Evolutionary conservation across 1,140 invertebrate genomes (phyloP).

Genomic region (Pseudachorutes palmiensis): DNA sequence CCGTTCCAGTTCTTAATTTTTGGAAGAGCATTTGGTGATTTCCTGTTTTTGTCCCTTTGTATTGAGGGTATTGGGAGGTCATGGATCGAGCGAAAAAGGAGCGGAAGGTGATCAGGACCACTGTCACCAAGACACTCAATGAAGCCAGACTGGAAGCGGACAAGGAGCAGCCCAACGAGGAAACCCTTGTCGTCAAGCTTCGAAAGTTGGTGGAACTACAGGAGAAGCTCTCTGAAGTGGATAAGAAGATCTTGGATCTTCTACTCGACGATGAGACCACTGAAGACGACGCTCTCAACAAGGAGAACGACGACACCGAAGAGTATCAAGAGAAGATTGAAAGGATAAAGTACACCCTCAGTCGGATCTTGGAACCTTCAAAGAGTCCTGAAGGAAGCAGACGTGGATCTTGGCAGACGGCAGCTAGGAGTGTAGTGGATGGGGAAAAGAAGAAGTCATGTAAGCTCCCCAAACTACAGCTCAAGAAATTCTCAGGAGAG

Average conservation of each 20-base stretch:
- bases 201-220: neutral
- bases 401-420: neutral
- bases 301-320: neutral
- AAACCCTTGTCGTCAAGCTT: neutral
- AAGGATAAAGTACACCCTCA: neutral
- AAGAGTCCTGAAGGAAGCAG: neutral
- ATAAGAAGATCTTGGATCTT: neutral
- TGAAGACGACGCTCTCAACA: neutral
- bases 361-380: neutral
- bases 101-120: neutral
- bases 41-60: neutral
- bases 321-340: slow-evolving; percentile 1
- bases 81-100: slow-evolving; percentile 3
- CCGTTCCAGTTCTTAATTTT: neutral
- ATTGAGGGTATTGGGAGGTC: neutral
- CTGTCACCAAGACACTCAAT: neutral
- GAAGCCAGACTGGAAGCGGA: neutral
- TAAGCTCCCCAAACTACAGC: slow-evolving; percentile 40
- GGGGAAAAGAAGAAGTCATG: neutral
- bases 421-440: neutral
- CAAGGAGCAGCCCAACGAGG: neutral
- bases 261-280: neutral
- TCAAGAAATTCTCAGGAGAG: slow-evolving; percentile 40
- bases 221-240: neutral
- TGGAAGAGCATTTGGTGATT: neutral